Evolutionary conservation across 2,797 vertebrate genomes (phyloP).

Genomic region (Sparidentex hasta): DNA sequence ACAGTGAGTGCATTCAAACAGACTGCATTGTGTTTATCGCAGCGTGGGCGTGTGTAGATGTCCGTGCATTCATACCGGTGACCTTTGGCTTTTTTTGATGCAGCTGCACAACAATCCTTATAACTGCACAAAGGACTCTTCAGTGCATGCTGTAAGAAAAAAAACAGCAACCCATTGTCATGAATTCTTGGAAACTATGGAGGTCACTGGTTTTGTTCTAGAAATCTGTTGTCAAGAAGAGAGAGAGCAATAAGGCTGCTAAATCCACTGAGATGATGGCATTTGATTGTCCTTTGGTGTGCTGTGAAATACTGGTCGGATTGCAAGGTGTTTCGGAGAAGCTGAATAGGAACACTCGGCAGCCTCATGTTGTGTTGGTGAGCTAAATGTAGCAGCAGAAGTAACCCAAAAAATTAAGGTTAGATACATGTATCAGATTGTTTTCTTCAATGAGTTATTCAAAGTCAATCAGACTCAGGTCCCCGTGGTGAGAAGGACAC

Average conservation of each 20-base stretch:
- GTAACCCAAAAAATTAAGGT: background rate
- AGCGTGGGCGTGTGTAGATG: conserved; percentile 31
- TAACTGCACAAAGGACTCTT: conserved; percentile 7
- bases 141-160: conserved; percentile 1
- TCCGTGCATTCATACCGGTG: conserved; percentile 28
- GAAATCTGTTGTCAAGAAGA: conserved; percentile 66
- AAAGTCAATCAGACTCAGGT: too few relatives aligned
- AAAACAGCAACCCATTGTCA: conserved; percentile 12
- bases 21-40: conserved; percentile 58
- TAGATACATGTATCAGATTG: background rate
- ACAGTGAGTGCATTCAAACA: conserved; percentile 69
- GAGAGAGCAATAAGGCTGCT: conserved; percentile 65
- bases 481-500: too few relatives aligned
- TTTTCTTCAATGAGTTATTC: background rate
- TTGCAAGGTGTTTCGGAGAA: conserved; percentile 56
- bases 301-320: conserved; percentile 71
- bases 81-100: conserved; percentile 41
- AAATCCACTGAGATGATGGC: conserved; percentile 74
- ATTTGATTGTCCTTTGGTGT: conserved; percentile 80
- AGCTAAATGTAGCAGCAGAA: background rate
- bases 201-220: conserved; percentile 53
- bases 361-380: conserved; percentile 25
- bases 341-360: conserved; percentile 14
- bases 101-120: conserved; percentile 18
- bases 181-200: conserved; percentile 56